These are phyloP conservation scores for Myrmecophaga tridactyla DNA, from an alignment of 2,113 vertebrate species.

Conservation along the genomic window DNA sequence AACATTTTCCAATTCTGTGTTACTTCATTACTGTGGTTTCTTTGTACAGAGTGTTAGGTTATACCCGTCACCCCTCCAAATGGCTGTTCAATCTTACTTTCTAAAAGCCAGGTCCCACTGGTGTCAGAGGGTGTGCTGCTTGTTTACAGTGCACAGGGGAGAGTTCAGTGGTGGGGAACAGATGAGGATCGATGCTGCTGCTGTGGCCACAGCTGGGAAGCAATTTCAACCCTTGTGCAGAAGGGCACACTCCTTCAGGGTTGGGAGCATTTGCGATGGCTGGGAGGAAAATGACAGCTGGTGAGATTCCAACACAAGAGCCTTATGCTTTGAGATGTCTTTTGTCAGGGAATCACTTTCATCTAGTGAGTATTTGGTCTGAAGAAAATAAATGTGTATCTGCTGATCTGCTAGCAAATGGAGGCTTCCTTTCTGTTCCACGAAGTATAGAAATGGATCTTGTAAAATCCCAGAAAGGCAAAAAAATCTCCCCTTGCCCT, in stretches of 20 bases:
- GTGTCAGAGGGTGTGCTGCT: background rate
- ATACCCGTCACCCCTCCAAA: constrained; percentile 30
- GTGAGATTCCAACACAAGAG: background rate
- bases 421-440: background rate
- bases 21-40: background rate
- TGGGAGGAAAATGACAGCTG: background rate
- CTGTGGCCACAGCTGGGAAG: background rate
- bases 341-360: background rate
- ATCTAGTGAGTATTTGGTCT: background rate
- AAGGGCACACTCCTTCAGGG: background rate
- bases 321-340: background rate
- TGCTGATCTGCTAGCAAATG: background rate
- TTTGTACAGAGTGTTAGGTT: background rate
- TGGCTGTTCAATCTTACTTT: constrained; percentile 67
- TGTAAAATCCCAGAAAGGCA: background rate
- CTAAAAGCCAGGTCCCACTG: background rate
- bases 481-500: background rate
- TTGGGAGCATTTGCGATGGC: background rate
- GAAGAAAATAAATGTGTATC: background rate
- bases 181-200: constrained; percentile 59
- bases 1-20: rapidly evolving
- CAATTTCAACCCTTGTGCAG: background rate
- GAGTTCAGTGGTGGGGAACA: constrained; percentile 54
- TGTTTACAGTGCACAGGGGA: background rate
- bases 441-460: background rate